A percentile compares a stretch with the other conserved stretches of the same genome.
These are phyloP conservation scores for Myiotriccus ornatus DNA, from an alignment of 2,797 vertebrate genomes.

Conservation along the genomic window DNA sequence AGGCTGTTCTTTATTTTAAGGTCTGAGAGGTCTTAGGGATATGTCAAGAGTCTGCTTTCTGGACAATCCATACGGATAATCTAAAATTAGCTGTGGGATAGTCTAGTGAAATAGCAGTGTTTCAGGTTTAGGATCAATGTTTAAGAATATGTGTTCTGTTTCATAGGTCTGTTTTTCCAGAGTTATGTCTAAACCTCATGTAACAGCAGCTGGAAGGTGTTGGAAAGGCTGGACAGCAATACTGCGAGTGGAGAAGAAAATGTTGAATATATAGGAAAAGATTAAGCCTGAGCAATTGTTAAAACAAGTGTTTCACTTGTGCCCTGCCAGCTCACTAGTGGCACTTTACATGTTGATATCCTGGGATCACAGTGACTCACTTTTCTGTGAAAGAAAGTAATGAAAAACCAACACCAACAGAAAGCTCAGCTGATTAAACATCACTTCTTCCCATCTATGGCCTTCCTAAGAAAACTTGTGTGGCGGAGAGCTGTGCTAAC, in stretches of 20 bases:
- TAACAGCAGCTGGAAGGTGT: not conserved
- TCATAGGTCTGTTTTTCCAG: not conserved
- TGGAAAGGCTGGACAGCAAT: not conserved
- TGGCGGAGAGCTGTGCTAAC: not conserved
- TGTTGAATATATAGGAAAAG: not conserved
- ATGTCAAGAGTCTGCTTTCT: not conserved
- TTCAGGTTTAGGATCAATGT: not conserved
- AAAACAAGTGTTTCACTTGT: not conserved
- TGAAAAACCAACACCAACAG: not conserved
- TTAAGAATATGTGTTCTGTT: not conserved
- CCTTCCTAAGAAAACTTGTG: not conserved
- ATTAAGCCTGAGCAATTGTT: not conserved
- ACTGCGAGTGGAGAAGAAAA: not conserved
- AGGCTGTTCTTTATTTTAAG: not conserved
- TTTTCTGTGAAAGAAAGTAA: not conserved
- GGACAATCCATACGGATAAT: not conserved
- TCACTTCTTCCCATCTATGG: not conserved
- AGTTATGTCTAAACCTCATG: not conserved
- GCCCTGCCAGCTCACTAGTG: not conserved
- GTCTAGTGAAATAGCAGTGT: not conserved
- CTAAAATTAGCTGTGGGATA: not conserved
- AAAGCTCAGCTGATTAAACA: slow-evolving; percentile 5
- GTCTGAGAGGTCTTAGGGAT: not conserved
- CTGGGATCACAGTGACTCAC: not conserved
- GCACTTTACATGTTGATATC: not conserved